Evolutionary conservation across 92 coral and sea anemone genomes (phyloP).

Genomic region (Phymanthus crucifer): DNA sequence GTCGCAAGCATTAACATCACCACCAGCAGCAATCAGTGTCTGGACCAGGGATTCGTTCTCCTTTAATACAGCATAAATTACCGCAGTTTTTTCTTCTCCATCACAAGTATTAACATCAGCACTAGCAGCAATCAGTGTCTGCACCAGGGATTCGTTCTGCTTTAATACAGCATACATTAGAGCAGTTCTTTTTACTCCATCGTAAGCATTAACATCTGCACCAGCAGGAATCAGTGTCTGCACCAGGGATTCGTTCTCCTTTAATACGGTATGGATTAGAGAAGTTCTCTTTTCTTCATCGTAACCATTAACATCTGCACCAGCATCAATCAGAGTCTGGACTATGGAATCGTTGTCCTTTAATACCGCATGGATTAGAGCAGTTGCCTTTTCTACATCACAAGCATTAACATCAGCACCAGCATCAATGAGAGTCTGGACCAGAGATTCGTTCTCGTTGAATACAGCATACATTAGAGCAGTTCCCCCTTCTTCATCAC

Average conservation of each 20-base stretch:
- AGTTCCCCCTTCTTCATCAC: too few relatives aligned
- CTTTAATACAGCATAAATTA: neutral
- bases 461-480: too few relatives aligned
- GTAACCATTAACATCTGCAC: too few relatives aligned
- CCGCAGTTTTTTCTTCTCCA: neutral
- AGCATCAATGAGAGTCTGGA: too few relatives aligned
- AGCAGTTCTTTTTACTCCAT: neutral
- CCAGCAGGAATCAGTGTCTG: neutral
- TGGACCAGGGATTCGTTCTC: neutral
- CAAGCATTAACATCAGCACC: too few relatives aligned
- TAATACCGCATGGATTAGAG: neutral
- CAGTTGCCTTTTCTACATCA: neutral
- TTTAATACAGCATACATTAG: neutral
- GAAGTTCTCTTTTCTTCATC: too few relatives aligned
- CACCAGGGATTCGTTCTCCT: neutral
- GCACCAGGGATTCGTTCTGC: neutral
- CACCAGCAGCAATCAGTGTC: slow-evolving; percentile 8
- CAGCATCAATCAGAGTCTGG: too few relatives aligned
- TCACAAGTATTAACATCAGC: neutral
- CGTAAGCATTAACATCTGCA: neutral
- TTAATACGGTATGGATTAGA: too few relatives aligned
- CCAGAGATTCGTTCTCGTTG: too few relatives aligned
- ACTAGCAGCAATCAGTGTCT: neutral
- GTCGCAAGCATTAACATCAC: neutral
- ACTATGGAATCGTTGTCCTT: neutral